phyloP scores from a whole-genome alignment of 2,113 vertebrate species.

The Oreotrochilus melanogaster region DNA sequence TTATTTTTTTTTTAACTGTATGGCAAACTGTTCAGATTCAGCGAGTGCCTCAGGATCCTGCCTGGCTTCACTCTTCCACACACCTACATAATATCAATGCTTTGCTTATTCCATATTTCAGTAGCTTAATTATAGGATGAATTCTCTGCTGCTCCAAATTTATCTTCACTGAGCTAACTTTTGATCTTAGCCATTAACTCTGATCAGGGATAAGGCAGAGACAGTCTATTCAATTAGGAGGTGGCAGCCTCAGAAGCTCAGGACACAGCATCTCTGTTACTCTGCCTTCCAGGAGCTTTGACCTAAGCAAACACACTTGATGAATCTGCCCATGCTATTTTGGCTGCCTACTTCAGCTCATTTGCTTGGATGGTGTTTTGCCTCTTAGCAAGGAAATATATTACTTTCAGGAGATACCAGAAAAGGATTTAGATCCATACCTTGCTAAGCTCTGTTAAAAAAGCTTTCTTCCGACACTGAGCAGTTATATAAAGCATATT shows the following conservation, averaged over 20 bases:
- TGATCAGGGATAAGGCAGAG: not conserved
- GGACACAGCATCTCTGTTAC: not conserved
- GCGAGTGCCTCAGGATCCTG: not conserved
- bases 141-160: not conserved
- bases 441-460: not conserved
- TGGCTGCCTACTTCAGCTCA: not conserved
- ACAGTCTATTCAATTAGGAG: conserved; percentile 26
- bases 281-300: not conserved
- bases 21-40: not conserved
- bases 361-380: not conserved
- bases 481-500: not conserved
- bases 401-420: not conserved
- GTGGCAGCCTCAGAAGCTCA: not conserved
- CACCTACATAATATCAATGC: not conserved
- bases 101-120: not conserved
- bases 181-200: conserved; percentile 39
- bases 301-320: not conserved
- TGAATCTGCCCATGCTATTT: not conserved
- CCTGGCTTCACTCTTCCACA: not conserved
- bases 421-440: not conserved
- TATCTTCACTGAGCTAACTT: conserved; percentile 36
- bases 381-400: not conserved
- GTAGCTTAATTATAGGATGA: not conserved
- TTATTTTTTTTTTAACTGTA: not conserved
- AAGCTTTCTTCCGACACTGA: not conserved